phyloP scores from a whole-genome alignment of 2,888 invertebrate genomes.

The Subacronicta megacephala region DNA sequence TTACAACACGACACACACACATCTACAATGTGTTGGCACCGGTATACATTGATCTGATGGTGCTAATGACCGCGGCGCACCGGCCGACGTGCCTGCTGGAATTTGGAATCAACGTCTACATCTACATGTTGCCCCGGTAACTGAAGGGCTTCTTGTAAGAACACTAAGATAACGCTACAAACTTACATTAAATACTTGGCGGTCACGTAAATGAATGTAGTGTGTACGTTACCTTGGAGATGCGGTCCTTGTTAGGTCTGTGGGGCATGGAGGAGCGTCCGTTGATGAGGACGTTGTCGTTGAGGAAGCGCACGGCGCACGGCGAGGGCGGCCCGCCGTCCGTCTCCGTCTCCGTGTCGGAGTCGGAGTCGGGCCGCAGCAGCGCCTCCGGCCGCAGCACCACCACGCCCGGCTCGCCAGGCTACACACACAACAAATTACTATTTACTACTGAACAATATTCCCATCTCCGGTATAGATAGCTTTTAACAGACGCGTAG shows the following conservation, averaged over 20 bases:
- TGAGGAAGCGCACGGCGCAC: constrained; percentile 95
- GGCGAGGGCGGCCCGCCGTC: constrained; percentile 93
- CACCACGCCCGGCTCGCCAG: constrained; percentile 84
- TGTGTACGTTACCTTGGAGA: constrained; percentile 90
- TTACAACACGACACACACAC: background rate
- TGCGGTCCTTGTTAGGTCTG: constrained; percentile 83
- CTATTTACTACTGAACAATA: too few relatives aligned
- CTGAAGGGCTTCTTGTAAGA: too few relatives aligned
- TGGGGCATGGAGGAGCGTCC: constrained; percentile 95
- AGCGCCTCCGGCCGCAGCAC: constrained; percentile 89
- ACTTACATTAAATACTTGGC: too few relatives aligned
- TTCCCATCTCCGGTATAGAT: too few relatives aligned
- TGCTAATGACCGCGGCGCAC: constrained; percentile 24
- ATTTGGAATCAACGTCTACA: too few relatives aligned
- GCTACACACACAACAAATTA: constrained; percentile 60
- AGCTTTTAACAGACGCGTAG: too few relatives aligned
- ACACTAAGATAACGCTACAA: too few relatives aligned
- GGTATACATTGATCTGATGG: constrained; percentile 26
- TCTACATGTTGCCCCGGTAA: too few relatives aligned
- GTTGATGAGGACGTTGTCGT: constrained; percentile 97
- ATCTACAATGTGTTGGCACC: constrained; percentile 12
- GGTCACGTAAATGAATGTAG: background rate
- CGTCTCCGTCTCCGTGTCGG: constrained; percentile 62
- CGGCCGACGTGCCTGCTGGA: too few relatives aligned
- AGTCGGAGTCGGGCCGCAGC: constrained; percentile 77